These are phyloP conservation scores for Ariopsis seemanni DNA, from an alignment of 2,113 vertebrate genomes.

Conservation along the genomic window DNA sequence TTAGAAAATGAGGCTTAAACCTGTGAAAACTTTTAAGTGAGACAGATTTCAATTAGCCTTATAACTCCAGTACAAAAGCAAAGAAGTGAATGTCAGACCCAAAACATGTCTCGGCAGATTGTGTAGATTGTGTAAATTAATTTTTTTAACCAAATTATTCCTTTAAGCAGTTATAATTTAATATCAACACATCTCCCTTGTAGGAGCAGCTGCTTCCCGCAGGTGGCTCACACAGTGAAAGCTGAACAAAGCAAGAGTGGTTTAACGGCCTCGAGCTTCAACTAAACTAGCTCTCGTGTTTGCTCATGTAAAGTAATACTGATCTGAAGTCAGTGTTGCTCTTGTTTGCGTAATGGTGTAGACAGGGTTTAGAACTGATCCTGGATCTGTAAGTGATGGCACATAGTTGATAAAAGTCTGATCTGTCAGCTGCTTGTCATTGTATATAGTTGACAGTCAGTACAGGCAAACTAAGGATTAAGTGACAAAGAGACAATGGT, in stretches of 20 bases:
- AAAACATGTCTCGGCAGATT: neutral
- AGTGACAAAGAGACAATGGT: slow-evolving; percentile 45
- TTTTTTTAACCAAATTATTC: neutral
- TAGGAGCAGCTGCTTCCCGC: slow-evolving; percentile 74
- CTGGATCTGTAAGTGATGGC: neutral
- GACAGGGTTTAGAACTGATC: neutral
- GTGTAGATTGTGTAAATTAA: neutral
- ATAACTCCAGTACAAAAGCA: neutral
- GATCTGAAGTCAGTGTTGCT: slow-evolving; percentile 23
- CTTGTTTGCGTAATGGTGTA: neutral
- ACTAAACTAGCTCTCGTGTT: slow-evolving; percentile 20
- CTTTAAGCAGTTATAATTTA: slow-evolving; percentile 31
- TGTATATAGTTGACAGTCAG: slow-evolving; percentile 38
- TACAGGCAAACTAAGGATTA: slow-evolving; percentile 43
- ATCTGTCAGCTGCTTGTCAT: slow-evolving; percentile 38
- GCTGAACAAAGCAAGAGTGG: slow-evolving; percentile 62
- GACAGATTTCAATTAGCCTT: slow-evolving; percentile 2
- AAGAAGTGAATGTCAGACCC: too few species aligned
- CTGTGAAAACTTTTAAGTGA: neutral
- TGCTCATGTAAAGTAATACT: neutral
- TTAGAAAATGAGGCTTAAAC: too few species aligned
- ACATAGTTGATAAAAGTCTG: slow-evolving; percentile 21
- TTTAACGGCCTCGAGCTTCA: slow-evolving; percentile 29
- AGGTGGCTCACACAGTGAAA: slow-evolving; percentile 72
- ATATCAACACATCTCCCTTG: slow-evolving; percentile 47